Base-by-base conservation (phyloP, 2,797 vertebrate genomes). In the Falco naumanni region DNA sequence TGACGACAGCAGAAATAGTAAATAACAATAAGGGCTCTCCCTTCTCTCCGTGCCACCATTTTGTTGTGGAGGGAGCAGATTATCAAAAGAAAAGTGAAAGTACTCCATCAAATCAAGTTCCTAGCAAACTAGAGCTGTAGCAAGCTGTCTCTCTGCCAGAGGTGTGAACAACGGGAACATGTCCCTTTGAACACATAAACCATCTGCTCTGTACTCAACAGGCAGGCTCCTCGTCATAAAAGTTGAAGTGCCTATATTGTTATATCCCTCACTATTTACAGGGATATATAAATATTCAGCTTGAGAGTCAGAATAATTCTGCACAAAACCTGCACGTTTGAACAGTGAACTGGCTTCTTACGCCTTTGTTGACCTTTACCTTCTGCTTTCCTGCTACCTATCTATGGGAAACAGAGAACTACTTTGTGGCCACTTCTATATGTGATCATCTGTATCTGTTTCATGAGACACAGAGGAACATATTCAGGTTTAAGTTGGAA, bases 181-280 rank as follows among this genome's bases (percentile, higher is more conserved):
- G 96, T 97, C 96, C 96, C 97, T 92, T 57, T 87, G 96, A 97
- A 94, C 86, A 89, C 92, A 96, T 84, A 95, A 98, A 97, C 97
- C 96, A 96, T 96, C 97, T 98, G 96, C 94, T 97, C 94, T 72
- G 93, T 95, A 39, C 96, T 95, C 96, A n/a, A 60, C 77, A 96
- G 97, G 89, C 94, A 95, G 86, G 87, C 79, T 95, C 50, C 84
- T 95, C 68, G 47, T 89, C 77, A 41, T 48, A 88, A 93, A 93
- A 94, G 84, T 59, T 86, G 70, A 90, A 91, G 72, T 53, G 56
- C 51, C 85, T 87, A 45, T 72, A 2, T 74, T 93, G 89, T 91
- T 96, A 65, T 76, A 89, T 78, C 77, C 71, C 64, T 86, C 20
- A 11, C 66, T 90, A 47, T 95, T 88, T 91, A 25, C 43, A 57